Conservation (phyloP, 2,888 invertebrate genomes). For the Steromphala cineraria region DNA sequence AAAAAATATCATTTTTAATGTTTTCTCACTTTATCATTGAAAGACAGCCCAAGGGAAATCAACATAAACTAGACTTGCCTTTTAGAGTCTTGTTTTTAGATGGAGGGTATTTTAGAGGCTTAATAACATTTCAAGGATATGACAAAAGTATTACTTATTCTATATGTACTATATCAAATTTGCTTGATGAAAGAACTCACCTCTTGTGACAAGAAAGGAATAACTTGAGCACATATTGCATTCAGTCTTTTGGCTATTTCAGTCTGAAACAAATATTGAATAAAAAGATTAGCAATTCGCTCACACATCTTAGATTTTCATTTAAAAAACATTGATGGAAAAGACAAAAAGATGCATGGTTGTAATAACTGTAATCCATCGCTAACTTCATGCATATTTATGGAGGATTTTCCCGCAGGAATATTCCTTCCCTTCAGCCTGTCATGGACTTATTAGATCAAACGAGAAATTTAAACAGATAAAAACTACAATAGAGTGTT, state of each 20-base stretch:
- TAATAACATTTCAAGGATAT: too few relatives aligned
- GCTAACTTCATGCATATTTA: conserved; percentile 7
- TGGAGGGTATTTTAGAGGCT: too few relatives aligned
- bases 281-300: conserved; percentile 24
- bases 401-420: background rate
- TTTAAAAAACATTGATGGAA: conserved; percentile 8
- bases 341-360: background rate
- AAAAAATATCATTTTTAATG: too few relatives aligned
- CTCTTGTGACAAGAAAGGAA: conserved; percentile 88
- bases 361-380: conserved; percentile 9
- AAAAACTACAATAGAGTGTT: background rate
- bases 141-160: too few relatives aligned
- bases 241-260: conserved; percentile 98
- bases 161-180: too few relatives aligned
- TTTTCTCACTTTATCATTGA: too few relatives aligned
- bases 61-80: too few relatives aligned
- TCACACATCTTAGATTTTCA: conserved; percentile 7
- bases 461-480: conserved; percentile 8
- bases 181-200: conserved; percentile 35
- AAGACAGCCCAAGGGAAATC: too few relatives aligned
- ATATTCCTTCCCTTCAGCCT: background rate
- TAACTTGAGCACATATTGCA: conserved; percentile 94
- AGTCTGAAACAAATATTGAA: conserved; percentile 82
- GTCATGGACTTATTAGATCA: conserved; percentile 15
- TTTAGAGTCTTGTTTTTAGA: too few relatives aligned